These are phyloP conservation scores for Urocolius indicus DNA, from an alignment of 2,113 vertebrate genomes.

Conservation along the genomic window DNA sequence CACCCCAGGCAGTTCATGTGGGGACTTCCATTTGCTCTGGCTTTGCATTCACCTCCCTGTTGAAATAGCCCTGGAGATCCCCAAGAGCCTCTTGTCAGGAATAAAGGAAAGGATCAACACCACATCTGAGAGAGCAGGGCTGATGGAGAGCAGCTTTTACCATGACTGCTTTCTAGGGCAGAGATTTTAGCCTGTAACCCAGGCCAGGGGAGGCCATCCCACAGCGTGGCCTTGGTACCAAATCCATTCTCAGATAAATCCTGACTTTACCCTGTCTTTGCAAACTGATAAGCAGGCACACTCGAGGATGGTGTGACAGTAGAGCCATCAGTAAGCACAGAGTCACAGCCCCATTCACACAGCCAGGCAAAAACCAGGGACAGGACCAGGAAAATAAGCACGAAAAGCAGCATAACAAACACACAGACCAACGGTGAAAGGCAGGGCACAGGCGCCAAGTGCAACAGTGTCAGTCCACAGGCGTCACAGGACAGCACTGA, in stretches of 20 bases:
- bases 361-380: not conserved
- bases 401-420: not conserved
- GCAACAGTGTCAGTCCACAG: not conserved
- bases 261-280: not conserved
- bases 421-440: not conserved
- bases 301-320: not conserved
- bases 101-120: not conserved
- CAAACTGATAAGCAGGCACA: not conserved
- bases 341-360: not conserved
- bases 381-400: not conserved
- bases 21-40: not conserved
- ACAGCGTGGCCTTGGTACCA: rapidly evolving
- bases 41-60: not conserved
- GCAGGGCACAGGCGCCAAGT: not conserved
- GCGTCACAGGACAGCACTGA: not conserved
- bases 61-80: not conserved
- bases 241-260: not conserved
- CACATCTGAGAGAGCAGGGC: not conserved
- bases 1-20: rapidly evolving
- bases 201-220: not conserved
- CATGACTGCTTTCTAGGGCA: not conserved
- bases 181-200: not conserved
- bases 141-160: not conserved
- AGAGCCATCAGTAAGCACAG: not conserved
- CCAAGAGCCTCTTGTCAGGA: not conserved